Evolutionary conservation across 1,140 invertebrate genomes (phyloP).

Genomic region (Philotrypesis tridentata): DNA sequence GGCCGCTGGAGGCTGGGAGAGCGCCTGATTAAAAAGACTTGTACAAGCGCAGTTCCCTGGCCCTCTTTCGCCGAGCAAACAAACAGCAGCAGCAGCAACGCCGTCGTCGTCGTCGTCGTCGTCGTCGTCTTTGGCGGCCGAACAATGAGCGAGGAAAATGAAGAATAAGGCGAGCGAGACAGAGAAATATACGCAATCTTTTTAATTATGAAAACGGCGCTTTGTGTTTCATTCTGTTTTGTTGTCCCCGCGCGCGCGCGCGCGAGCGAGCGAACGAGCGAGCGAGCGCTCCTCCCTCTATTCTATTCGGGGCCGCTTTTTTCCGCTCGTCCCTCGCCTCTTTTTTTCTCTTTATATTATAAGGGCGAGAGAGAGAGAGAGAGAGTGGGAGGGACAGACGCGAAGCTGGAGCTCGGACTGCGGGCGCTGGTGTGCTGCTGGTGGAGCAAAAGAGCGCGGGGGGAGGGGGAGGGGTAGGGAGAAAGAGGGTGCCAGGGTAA

Average conservation of each 20-base stretch:
- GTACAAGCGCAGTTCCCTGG: neutral
- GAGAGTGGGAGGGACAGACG: slow-evolving; percentile 36
- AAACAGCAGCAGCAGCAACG: neutral
- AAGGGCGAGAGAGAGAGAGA: slow-evolving; percentile 63
- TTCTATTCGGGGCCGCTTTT: slow-evolving; percentile 63
- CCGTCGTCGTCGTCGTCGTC: neutral
- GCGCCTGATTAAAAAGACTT: slow-evolving; percentile 44
- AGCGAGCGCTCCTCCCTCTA: slow-evolving; percentile 57
- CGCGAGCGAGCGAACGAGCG: no score
- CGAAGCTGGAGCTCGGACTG: neutral
- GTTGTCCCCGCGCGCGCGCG: slow-evolving; percentile 55
- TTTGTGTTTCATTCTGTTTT: slow-evolving; percentile 72
- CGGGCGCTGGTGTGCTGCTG: neutral
- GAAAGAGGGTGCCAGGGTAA: slow-evolving; percentile 68
- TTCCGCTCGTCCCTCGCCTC: slow-evolving; percentile 3
- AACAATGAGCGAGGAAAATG: slow-evolving; percentile 38
- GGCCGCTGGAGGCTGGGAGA: slow-evolving; percentile 7
- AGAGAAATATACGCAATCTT: slow-evolving; percentile 67
- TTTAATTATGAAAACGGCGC: slow-evolving; percentile 70
- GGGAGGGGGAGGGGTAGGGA: slow-evolving; percentile 56
- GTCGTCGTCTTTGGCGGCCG: slow-evolving; percentile 15
- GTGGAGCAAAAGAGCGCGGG: neutral
- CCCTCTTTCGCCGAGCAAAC: slow-evolving; percentile 10
- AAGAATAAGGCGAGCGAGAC: slow-evolving; percentile 40
- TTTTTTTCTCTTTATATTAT: slow-evolving; percentile 67